These are phyloP conservation scores for Riparia riparia DNA, from an alignment of 2,113 vertebrate species.

Conservation along the genomic window DNA sequence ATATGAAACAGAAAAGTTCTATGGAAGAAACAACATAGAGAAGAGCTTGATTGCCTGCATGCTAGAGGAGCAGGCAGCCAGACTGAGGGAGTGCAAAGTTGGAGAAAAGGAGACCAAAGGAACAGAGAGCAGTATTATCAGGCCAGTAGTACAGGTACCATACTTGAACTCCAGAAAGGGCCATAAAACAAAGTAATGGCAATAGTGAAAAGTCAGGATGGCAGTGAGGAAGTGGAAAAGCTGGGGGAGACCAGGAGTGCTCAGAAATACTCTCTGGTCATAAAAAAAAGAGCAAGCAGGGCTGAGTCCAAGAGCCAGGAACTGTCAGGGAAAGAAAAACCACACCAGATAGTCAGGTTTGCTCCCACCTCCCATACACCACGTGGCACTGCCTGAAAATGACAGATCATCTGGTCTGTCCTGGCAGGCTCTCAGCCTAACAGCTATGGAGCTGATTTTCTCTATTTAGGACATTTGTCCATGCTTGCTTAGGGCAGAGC, in stretches of 20 bases:
- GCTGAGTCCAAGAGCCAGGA: neutral
- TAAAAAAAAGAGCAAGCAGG: neutral
- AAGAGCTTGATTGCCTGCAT: neutral
- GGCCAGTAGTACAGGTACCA: too few relatives aligned
- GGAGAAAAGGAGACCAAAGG: neutral
- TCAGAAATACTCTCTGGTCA: neutral
- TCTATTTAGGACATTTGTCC: neutral
- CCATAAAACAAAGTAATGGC: neutral
- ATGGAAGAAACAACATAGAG: neutral
- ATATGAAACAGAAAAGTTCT: neutral
- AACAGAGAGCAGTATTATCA: neutral
- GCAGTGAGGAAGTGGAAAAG: neutral
- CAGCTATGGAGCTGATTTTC: neutral
- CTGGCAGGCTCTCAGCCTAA: neutral
- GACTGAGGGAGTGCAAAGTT: neutral
- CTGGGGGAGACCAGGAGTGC: neutral
- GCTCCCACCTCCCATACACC: neutral
- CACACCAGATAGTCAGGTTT: neutral
- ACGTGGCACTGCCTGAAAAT: neutral
- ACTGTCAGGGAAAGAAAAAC: neutral
- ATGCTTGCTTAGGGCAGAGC: neutral
- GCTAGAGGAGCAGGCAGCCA: neutral
- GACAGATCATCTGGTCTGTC: neutral
- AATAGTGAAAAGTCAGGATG: neutral
- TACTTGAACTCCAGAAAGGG: neutral